Base-by-base conservation (phyloP, 2,888 invertebrate species). In the Drosophila rubida region DNA sequence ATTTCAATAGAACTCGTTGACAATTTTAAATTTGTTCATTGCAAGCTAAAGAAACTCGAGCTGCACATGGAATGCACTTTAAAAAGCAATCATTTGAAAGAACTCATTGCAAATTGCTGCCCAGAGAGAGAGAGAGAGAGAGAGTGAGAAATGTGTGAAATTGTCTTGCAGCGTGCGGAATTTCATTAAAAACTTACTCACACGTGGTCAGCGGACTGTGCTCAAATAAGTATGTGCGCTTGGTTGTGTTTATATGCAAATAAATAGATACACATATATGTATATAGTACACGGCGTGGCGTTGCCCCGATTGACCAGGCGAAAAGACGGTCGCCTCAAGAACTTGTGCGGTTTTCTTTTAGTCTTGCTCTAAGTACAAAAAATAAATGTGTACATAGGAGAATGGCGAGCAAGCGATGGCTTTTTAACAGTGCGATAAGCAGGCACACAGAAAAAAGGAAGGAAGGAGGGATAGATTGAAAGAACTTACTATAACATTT, bases 401-500 rank as follows among this genome's bases (percentile, higher is more conserved):
- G 27, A 51, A 39, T 41, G 50, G 22, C 30, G 22, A 49, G 19
- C 8, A 11, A 11, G 16, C 30, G 30, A 6, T 30, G 30, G 0
- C 11, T 11, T 30, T 30, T 30, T 11, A 37, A 14, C 13, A n/a
- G 35, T 35, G 37, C 51, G 51, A 53, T 53, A 53, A 30, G 30
- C 27, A 19, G 19, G 19, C 19, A 19, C 19, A 19, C 13, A 13
- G 9, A 16, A 14, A 44, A 44, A 53, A n/a, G 30, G 23, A 41
- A 22, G 19, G 41, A 30, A 44, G 7, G n/a, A 13, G 27, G 8
- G n/a, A 19, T n/a, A 7, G n/a, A 23, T 16, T 11, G n/a, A 30
- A 27, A 13, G 14, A 55, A 55, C 55, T 55, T 55, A 55, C 55
- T 55, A 55, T 11, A 55, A 46, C 55, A 55, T 55, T 35, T 45